phyloP scores from a whole-genome alignment of 2,113 vertebrate species.

The Misgurnus anguillicaudatus region DNA sequence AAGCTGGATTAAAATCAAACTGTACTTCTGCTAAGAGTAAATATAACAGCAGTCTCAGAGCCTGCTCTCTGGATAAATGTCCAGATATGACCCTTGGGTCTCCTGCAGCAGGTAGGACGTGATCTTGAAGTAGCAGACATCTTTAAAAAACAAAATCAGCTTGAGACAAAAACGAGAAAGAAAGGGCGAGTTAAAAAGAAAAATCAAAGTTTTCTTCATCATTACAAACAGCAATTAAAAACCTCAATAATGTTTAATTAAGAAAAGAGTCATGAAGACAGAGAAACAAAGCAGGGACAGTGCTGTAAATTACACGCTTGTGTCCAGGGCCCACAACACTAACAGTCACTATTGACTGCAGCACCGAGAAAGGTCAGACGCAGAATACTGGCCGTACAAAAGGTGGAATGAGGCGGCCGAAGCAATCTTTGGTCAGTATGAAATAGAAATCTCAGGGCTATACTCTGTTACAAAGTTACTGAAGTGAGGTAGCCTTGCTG shows the following conservation, averaged over 20 bases:
- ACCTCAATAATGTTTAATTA: conserved; percentile 78
- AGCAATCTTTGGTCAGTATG: conserved; percentile 96
- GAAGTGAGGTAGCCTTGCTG: conserved; percentile 82
- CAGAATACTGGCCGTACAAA: conserved; percentile 89
- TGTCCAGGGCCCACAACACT: conserved; percentile 74
- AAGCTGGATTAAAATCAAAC: too few relatives aligned
- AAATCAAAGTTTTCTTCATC: conserved; percentile 62
- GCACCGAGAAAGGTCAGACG: conserved; percentile 90
- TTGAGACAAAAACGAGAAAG: not conserved
- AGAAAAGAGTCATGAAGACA: conserved; percentile 70
- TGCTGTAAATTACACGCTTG: conserved; percentile 67
- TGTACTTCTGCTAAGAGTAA: too few relatives aligned
- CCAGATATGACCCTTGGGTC: conserved; percentile 28
- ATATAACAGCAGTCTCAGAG: too few relatives aligned
- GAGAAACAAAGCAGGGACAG: conserved; percentile 77
- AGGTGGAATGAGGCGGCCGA: conserved; percentile 96
- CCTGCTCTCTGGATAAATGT: not conserved
- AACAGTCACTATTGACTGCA: conserved; percentile 88
- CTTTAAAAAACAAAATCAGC: conserved; percentile 18
- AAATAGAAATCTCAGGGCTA: conserved; percentile 96
- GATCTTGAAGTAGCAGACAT: conserved; percentile 21
- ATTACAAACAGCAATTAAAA: conserved; percentile 83
- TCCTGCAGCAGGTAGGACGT: not conserved
- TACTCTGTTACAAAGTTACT: conserved; percentile 94
- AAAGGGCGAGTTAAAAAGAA: not conserved